Base-by-base conservation (phyloP, 2,888 invertebrate genomes). In the Folsomia manolachei region DNA sequence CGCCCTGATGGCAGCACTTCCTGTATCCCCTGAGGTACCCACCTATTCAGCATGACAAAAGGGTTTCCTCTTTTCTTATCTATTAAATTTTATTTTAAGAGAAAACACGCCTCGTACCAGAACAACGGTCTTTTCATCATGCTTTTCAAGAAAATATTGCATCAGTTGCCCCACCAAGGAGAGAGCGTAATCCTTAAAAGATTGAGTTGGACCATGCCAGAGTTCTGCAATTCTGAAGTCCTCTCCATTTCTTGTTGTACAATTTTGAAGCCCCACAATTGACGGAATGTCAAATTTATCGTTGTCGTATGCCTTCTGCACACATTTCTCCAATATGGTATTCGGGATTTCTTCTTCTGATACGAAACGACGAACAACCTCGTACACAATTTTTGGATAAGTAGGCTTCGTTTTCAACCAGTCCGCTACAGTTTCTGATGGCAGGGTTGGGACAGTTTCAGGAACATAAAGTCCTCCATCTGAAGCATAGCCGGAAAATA, bases 1-100 rank as follows among this genome's bases (percentile, higher is more conserved):
- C 27, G 84, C 83, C 73, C 84, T 83, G 63, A 86, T 84, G 9
- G 86, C 85, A 2, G 86, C 83, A 81, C 85, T 84, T 25, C 86
- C 86, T 4, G 86, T 86, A 79, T 86, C 86, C 4, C 86, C 86
- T 39, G 85, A 85, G 1, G 86, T 86, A 1, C 78, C 82, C 60
- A 81, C 78, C 76, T 81, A 24, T 1, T 23, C 52, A 51, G 52
- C 18, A 11, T 51, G 52, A n/a, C n/a, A n/a, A n/a, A n/a, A n/a
- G n/a, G n/a, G n/a, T n/a, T n/a, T n/a, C n/a, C n/a, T n/a, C n/a
- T n/a, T n/a, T n/a, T n/a, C n/a, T n/a, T n/a, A n/a, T n/a, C n/a
- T n/a, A n/a, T n/a, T n/a, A n/a, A n/a, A n/a, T n/a, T n/a, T n/a
- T n/a, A n/a, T n/a, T n/a, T n/a, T n/a, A n/a, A n/a, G n/a, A n/a